Evolutionary conservation across 2,888 invertebrate genomes (phyloP).

Genomic region (Dasysyrphus albostriatus): DNA sequence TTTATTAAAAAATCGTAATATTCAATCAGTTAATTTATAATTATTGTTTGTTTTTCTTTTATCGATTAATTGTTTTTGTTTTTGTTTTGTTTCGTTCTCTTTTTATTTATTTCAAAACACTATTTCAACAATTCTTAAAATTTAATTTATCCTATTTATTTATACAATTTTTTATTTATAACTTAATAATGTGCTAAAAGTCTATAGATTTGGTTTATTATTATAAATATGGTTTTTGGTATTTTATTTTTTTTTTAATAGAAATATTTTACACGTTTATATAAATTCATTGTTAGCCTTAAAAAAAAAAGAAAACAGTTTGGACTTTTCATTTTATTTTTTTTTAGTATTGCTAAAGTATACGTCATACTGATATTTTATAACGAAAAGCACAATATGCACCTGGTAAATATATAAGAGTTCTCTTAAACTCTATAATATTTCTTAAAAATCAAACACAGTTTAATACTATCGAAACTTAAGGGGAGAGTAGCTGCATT

Average conservation of each 20-base stretch:
- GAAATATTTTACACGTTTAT: conserved; percentile 56
- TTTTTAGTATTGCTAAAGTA: conserved; percentile 60
- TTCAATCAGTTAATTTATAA: conserved; percentile 61
- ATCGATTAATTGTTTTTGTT: conserved; percentile 48
- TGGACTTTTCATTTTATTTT: conserved; percentile 57
- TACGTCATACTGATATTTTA: conserved; percentile 58
- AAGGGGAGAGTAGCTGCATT: conserved; percentile 41
- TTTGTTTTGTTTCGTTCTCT: conserved; percentile 17
- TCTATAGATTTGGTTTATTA: conserved; percentile 33
- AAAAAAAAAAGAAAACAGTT: conserved; percentile 37
- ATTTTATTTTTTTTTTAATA: conserved; percentile 25
- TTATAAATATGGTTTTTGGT: conserved; percentile 29
- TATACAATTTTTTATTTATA: conserved; percentile 47
- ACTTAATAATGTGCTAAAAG: conserved; percentile 49
- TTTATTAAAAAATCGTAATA: conserved; percentile 72
- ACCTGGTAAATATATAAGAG: conserved; percentile 46
- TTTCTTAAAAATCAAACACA: conserved; percentile 37
- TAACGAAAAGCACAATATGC: conserved; percentile 62
- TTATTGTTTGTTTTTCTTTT: conserved; percentile 59
- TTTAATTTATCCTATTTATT: conserved; percentile 55
- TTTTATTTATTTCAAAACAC: conserved; percentile 50
- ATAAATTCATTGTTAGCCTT: conserved; percentile 55
- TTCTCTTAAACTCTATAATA: conserved; percentile 29
- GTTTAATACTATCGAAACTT: conserved; percentile 40
- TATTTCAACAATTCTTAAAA: conserved; percentile 64